Percentiles rank a stretch among this genome's conserved stretches.
Conservation (phyloP, 1,140 invertebrate species). For the Solenopsis fugax region DNA sequence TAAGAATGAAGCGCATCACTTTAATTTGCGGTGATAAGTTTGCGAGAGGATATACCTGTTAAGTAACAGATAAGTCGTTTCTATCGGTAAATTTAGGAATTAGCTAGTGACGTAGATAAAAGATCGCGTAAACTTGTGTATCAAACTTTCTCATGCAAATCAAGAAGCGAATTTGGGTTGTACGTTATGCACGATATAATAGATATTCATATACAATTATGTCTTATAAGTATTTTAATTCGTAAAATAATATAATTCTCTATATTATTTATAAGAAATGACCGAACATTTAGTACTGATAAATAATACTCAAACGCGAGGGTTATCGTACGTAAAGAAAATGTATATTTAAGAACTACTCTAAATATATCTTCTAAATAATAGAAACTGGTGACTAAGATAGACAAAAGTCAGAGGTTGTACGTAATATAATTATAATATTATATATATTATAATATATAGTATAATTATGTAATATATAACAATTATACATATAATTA, state of each 20-base stretch:
- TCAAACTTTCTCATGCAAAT: slow-evolving; percentile 61
- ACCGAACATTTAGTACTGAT: slow-evolving; percentile 68
- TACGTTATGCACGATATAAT: slow-evolving; percentile 58
- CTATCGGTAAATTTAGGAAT: slow-evolving; percentile 74
- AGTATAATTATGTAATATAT: slow-evolving; percentile 19
- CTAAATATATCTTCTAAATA: slow-evolving; percentile 52
- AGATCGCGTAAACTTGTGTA: slow-evolving; percentile 28
- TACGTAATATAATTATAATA: not conserved
- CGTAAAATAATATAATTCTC: slow-evolving; percentile 37
- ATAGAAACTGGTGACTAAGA: slow-evolving; percentile 24
- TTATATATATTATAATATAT: slow-evolving; percentile 9
- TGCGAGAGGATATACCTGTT: slow-evolving; percentile 67
- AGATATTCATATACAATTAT: slow-evolving; percentile 26
- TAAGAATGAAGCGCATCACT: slow-evolving; percentile 46
- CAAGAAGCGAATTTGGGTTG: slow-evolving; percentile 38
- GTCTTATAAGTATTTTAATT: slow-evolving; percentile 34
- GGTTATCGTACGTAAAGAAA: slow-evolving; percentile 64
- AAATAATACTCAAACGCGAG: slow-evolving; percentile 62
- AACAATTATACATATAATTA: slow-evolving; percentile 15
- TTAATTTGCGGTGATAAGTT: slow-evolving; percentile 47
- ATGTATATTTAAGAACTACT: slow-evolving; percentile 62
- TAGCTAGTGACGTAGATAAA: slow-evolving; percentile 1
- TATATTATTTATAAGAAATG: slow-evolving; percentile 51
- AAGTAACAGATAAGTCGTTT: slow-evolving; percentile 77
- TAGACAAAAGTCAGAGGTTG: not conserved